Base-by-base conservation (phyloP, 30 jellyfish, hydroid and myxozoan genomes). In the Cassiopea andromeda region DNA sequence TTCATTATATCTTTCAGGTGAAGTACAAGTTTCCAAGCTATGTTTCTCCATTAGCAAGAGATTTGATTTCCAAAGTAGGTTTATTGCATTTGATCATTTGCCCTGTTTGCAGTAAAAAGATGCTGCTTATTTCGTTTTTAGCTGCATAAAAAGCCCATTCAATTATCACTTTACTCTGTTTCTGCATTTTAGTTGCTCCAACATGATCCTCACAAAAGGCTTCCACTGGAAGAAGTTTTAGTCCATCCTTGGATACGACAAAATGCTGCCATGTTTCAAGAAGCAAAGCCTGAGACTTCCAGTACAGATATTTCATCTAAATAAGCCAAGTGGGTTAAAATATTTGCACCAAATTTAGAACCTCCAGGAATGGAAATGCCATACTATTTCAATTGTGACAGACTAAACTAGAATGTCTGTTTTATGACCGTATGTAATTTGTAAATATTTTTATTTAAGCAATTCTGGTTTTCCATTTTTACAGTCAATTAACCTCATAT, bases 201-300 rank as follows among this genome's bases (percentile, higher is more conserved):
- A 48, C 96, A 93, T 67, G 81, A 71, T 72, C 99, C 99, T 1
- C 77, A 75, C 70, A 85, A 97, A 44, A 90, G 99, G 38, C 58
- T 97, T 64, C 92, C 98, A 1, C 78, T 97, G 78, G 91, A 89
- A n/a, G 96, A 87, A 38, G 96, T 97, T 27, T 81, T 97, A 17
- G 69, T 80, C 58, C 98, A 97, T 73, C 94, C 93, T 17, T 97
- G 99, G 99, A 97, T 97, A 57, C 77, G 89, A 60, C 58, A 78
- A 70, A 88, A 95, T 46, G 97, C 97, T 43, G 89, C 79, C 83
- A 86, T 86, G 93, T 86, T 86, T 58, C 87, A 77, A 50, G 90
- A 70, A 1, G 49, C 79, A 17, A 70, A 70, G 54, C 19, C 79
- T 2, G 54, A 6, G 6, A 70, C 16, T 2, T 5, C 16, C 2